Evolutionary conservation across 2,888 invertebrate species (phyloP).

Genomic region (Creontiades dilutus): DNA sequence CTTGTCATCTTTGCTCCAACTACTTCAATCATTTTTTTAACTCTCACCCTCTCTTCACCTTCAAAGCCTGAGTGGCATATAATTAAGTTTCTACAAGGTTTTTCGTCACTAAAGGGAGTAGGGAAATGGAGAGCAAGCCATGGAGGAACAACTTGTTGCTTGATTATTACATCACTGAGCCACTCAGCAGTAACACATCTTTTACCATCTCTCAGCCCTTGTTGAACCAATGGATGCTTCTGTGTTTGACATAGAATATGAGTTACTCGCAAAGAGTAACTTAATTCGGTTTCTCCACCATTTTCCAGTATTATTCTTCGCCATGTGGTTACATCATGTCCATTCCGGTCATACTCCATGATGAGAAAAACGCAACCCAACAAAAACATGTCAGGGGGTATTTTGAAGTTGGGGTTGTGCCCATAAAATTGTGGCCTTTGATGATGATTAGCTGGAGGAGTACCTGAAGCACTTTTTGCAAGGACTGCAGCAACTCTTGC

Average conservation of each 20-base stretch:
- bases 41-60: slow-evolving; percentile 88
- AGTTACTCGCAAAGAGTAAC: slow-evolving; percentile 92
- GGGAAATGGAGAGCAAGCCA: slow-evolving; percentile 97
- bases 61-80: slow-evolving; percentile 94
- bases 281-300: slow-evolving; percentile 92
- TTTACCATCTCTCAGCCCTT: slow-evolving; percentile 84
- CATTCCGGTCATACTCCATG: slow-evolving; percentile 88
- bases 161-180: slow-evolving; percentile 93
- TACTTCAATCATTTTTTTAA: slow-evolving; percentile 91
- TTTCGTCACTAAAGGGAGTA: slow-evolving; percentile 84
- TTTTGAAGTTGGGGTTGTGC: slow-evolving; percentile 93
- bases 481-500: slow-evolving; percentile 77
- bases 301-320: slow-evolving; percentile 86
- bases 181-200: slow-evolving; percentile 91
- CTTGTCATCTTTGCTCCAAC: slow-evolving; percentile 90
- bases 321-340: slow-evolving; percentile 83
- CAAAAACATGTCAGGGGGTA: slow-evolving; percentile 93
- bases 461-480: slow-evolving; percentile 77
- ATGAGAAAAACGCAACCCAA: slow-evolving; percentile 96
- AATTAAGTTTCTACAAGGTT: slow-evolving; percentile 83
- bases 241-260: slow-evolving; percentile 96
- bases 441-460: slow-evolving; percentile 80
- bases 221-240: slow-evolving; percentile 93
- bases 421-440: slow-evolving; percentile 91
- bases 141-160: slow-evolving; percentile 93